Evolutionary conservation across 2,888 invertebrate genomes (phyloP).

Genomic region (Tenthredo livida): DNA sequence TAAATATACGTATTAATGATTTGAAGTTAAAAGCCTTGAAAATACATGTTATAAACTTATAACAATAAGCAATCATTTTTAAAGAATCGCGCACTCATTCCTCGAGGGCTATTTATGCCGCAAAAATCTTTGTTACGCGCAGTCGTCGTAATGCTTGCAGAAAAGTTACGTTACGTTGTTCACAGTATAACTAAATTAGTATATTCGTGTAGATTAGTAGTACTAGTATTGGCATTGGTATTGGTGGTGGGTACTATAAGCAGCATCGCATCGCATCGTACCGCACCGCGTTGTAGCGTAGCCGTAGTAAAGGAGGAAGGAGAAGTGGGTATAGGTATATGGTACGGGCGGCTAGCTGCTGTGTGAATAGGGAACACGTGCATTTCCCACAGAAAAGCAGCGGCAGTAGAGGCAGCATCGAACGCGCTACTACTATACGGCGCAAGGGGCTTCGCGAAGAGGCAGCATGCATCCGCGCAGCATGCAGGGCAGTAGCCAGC

Average conservation of each 20-base stretch:
- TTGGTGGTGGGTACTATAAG: neutral
- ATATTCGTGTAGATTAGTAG: neutral
- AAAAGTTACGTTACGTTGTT: neutral
- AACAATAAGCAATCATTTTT: neutral
- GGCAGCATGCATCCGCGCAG: constrained; percentile 48
- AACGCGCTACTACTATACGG: constrained; percentile 55
- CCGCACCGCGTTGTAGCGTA: neutral
- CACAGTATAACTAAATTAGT: constrained; percentile 2
- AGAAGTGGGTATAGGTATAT: constrained; percentile 8
- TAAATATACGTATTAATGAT: neutral
- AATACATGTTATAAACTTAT: neutral
- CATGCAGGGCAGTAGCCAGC: constrained; percentile 40
- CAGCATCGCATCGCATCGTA: neutral
- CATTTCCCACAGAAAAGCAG: constrained; percentile 75
- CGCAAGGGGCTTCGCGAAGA: constrained; percentile 53
- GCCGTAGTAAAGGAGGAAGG: constrained; percentile 7
- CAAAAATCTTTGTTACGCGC: neutral
- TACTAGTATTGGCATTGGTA: neutral
- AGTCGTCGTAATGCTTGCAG: neutral
- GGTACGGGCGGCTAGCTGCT: constrained; percentile 52
- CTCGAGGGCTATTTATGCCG: neutral
- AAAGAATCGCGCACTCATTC: no score
- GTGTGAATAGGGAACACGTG: constrained; percentile 76
- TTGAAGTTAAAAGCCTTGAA: neutral
- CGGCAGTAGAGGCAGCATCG: constrained; percentile 46